These are phyloP conservation scores for Pollicipes pollicipes DNA, from an alignment of 1,140 invertebrate genomes.

Conservation along the genomic window DNA sequence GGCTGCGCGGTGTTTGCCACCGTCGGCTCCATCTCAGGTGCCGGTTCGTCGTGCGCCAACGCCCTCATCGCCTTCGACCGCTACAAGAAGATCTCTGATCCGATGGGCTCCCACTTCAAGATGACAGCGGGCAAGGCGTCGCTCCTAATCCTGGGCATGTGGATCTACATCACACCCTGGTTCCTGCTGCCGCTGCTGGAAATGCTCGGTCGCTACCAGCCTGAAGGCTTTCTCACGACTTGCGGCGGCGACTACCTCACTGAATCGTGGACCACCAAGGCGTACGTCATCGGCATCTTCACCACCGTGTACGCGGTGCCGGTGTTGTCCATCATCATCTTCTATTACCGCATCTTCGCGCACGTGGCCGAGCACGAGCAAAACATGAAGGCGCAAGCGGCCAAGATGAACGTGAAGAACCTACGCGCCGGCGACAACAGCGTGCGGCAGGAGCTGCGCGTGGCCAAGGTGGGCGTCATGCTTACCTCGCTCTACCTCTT, in stretches of 20 bases:
- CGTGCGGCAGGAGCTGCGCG: conserved; percentile 58
- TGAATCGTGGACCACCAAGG: conserved; percentile 47
- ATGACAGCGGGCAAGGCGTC: conserved; percentile 53
- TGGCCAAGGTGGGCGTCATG: conserved; percentile 66
- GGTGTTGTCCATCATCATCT: conserved; percentile 32
- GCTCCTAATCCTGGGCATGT: conserved; percentile 48
- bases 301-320: conserved; percentile 24
- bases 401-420: conserved; percentile 81
- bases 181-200: conserved; percentile 52
- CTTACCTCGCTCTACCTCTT: conserved; percentile 62
- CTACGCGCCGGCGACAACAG: conserved; percentile 42
- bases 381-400: conserved; percentile 51
- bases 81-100: conserved; percentile 37
- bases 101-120: conserved; percentile 24
- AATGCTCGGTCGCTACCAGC: conserved; percentile 61
- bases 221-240: conserved; percentile 66
- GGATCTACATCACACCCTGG: conserved; percentile 61
- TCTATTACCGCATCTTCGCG: conserved; percentile 27
- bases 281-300: conserved; percentile 44
- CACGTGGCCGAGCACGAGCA: conserved; percentile 74
- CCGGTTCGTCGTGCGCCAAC: conserved; percentile 60
- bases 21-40: conserved; percentile 55
- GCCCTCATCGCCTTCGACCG: conserved; percentile 54
- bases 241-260: conserved; percentile 69
- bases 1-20: conserved; percentile 64